phyloP scores from a whole-genome alignment of 2,888 invertebrate species.

The Athripsodes cinereus region DNA sequence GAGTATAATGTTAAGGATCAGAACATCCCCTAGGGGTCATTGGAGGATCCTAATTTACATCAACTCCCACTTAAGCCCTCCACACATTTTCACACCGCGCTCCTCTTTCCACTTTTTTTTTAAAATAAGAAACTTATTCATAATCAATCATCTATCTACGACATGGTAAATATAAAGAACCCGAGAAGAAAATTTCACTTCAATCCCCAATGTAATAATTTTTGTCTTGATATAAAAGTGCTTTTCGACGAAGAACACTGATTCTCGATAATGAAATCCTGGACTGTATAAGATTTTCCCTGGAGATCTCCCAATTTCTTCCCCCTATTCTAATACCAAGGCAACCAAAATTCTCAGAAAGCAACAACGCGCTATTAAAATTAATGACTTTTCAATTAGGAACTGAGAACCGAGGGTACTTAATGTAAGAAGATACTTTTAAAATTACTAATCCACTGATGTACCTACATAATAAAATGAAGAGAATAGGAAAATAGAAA shows the following conservation, averaged over 20 bases:
- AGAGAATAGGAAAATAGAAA: no score
- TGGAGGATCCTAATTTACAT: conserved; percentile 18
- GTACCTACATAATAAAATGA: no score
- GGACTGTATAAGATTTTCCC: conserved; percentile 11
- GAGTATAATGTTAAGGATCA: conserved; percentile 17
- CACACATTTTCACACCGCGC: conserved; percentile 11
- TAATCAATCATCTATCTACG: conserved; percentile 1
- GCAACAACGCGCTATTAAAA: conserved; percentile 28
- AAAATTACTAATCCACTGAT: conserved; percentile 23
- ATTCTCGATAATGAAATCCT: not conserved
- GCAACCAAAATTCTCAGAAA: conserved; percentile 23
- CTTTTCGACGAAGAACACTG: not conserved
- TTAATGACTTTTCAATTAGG: conserved; percentile 29
- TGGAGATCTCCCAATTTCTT: conserved; percentile 8
- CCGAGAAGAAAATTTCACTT: not conserved
- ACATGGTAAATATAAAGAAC: not conserved
- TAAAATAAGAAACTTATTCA: conserved; percentile 12
- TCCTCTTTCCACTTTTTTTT: conserved; percentile 4
- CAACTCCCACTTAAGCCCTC: conserved; percentile 8
- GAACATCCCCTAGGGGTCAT: conserved; percentile 19
- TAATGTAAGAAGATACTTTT: conserved; percentile 25
- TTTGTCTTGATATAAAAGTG: not conserved
- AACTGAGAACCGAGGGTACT: conserved; percentile 26
- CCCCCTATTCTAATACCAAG: conserved; percentile 22
- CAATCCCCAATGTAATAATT: not conserved